Evolutionary conservation across 2,797 vertebrate species (phyloP).

Genomic region (Petrocephalus sullivani): DNA sequence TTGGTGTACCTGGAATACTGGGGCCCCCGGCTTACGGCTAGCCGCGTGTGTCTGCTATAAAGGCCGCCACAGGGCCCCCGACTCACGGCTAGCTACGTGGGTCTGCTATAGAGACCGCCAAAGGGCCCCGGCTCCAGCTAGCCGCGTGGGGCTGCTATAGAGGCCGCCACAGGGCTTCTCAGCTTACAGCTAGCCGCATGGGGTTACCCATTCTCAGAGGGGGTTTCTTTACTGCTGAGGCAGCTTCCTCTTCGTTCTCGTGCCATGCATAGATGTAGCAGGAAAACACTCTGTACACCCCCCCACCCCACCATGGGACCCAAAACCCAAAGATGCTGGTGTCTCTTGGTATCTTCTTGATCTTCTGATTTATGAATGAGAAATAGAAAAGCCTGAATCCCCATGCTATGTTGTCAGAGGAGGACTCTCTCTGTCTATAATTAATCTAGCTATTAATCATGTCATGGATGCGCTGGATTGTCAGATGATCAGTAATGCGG

Average conservation of each 20-base stretch:
- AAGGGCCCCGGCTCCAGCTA: neutral
- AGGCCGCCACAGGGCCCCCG: neutral
- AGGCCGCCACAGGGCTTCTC: neutral
- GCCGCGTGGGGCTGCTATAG: neutral
- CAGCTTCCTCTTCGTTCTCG: neutral
- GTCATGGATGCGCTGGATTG: constrained; percentile 12
- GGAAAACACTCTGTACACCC: neutral
- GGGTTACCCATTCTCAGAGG: neutral
- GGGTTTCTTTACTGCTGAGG: neutral
- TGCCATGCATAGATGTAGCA: neutral
- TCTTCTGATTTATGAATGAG: constrained; percentile 17
- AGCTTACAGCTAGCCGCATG: neutral
- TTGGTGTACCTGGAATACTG: neutral
- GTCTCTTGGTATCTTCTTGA: constrained; percentile 25
- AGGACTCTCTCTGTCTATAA: neutral
- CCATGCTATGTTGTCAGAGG: neutral
- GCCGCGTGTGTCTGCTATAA: neutral
- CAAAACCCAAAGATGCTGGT: constrained; percentile 23
- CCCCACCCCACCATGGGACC: neutral
- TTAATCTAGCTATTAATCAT: constrained; percentile 13
- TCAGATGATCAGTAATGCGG: neutral
- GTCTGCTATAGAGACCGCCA: neutral
- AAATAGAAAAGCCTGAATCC: neutral
- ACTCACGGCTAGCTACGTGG: neutral
- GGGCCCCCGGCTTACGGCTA: neutral